Evolutionary conservation across 2,888 invertebrate species (phyloP), one percentile per base, ranked within the genome.

Genomic region (Nephrotoma flavescens): DNA sequence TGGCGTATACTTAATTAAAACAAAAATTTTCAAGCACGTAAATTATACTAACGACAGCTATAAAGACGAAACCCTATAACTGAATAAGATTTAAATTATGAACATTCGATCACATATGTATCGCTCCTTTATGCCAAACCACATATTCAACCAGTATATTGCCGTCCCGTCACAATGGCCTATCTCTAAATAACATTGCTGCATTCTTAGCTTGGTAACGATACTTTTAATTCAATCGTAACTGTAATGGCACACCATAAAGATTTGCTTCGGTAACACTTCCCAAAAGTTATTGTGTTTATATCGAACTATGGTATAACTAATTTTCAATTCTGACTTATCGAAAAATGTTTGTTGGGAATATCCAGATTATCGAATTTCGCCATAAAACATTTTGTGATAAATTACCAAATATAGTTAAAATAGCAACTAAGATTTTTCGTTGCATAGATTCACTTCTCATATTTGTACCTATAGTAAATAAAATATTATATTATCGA

Each of bases 231-330:
- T 57, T 57, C 19, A 57, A 57, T 2, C 6, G 57, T 57, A 71
- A 9, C 2, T 31, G 31, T 4, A 9, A 7, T 12, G 85, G 44
- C 0, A 85, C 44, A 15, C 85, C 85, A 19, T 44, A 44, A 6
- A 15, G 9, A 31, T 85, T 85, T 31, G 7, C 1, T 15, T 85
- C 85, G 6, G 85, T 95, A 91, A 96, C 94, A 89, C 96, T 96
- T 41, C 96, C 93, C 0, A 96, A 92, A 19, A 96, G 96, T 4
- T 91, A 89, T 31, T 90, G 90, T 0, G 90, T 90, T 90, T 89
- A 57, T n/a, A 90, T 0, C 88, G 89, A 52, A 91, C 89, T 15
- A 92, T 87, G 47, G 91, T 91, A n/a, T n/a, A 42, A 90, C 88
- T 86, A 2, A 31, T 31, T 31, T 31, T 31, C 31, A 31, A 31